Conservation (phyloP, 2,888 invertebrate species). For the Calliphora vomitoria region DNA sequence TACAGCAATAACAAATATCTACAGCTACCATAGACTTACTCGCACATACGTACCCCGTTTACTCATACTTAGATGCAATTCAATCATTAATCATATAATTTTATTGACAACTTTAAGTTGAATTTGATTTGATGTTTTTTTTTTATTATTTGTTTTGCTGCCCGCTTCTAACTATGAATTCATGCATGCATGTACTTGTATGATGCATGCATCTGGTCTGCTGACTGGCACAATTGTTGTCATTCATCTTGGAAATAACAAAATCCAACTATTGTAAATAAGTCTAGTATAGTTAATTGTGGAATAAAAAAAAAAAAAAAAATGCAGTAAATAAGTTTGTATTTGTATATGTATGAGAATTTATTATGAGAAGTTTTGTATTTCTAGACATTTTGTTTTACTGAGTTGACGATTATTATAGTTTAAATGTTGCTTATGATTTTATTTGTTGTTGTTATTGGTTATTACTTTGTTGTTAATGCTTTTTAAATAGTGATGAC, state of each 20-base stretch:
- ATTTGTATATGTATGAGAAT: not conserved
- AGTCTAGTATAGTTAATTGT: conserved; percentile 38
- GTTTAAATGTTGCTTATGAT: conserved; percentile 13
- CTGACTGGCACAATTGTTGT: conserved; percentile 56
- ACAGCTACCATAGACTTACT: not conserved
- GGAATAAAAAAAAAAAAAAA: not conserved
- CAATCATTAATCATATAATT: conserved; percentile 72
- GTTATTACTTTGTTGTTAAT: not conserved
- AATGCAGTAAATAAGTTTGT: conserved; percentile 5
- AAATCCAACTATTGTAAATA: conserved; percentile 26
- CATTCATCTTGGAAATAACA: conserved; percentile 36
- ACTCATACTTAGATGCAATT: conserved; percentile 53
- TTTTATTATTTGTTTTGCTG: not conserved
- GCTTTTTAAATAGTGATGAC: conserved; percentile 47
- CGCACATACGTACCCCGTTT: not conserved
- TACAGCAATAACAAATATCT: conserved; percentile 27
- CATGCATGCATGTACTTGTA: conserved; percentile 13
- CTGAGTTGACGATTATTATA: conserved; percentile 33
- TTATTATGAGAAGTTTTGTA: not conserved
- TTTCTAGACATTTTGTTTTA: not conserved
- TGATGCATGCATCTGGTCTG: conserved; percentile 52
- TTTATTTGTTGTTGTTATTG: conserved; percentile 19
- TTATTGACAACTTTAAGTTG: conserved; percentile 71
- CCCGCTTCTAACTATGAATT: not conserved
- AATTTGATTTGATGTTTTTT: conserved; percentile 43